These are phyloP conservation scores for Acrobasis consociella DNA, from an alignment of 2,888 invertebrate species.

Conservation along the genomic window DNA sequence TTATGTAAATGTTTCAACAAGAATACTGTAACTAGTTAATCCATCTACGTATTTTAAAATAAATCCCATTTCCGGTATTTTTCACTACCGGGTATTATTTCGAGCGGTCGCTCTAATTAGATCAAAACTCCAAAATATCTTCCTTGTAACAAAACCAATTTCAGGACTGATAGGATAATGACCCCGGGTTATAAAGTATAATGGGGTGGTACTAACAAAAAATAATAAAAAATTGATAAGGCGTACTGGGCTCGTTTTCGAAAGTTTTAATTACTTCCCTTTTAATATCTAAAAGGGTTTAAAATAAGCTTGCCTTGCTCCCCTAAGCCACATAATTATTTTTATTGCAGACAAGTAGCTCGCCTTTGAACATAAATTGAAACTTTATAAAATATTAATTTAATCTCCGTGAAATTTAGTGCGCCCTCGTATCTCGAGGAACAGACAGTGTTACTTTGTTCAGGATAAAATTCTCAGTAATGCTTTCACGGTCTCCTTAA, in stretches of 20 bases:
- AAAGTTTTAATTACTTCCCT: slow-evolving; percentile 65
- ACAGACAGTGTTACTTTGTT: background rate
- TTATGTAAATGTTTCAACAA: no score
- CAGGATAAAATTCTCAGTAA: background rate
- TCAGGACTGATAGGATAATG: slow-evolving; percentile 12
- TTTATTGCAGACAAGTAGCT: slow-evolving; percentile 22
- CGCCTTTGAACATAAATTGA: slow-evolving; percentile 20
- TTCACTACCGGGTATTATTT: background rate
- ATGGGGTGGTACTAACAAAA: slow-evolving; percentile 41
- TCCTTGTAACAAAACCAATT: slow-evolving; percentile 12
- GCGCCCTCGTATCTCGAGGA: background rate
- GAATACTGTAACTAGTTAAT: no score
- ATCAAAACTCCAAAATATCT: background rate
- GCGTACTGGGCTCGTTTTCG: slow-evolving; percentile 34
- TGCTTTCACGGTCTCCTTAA: background rate
- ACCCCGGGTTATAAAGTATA: slow-evolving; percentile 8
- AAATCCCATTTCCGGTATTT: no score
- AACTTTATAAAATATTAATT: slow-evolving; percentile 22
- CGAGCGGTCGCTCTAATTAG: background rate
- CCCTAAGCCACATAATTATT: slow-evolving; percentile 41
- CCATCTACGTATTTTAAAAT: no score
- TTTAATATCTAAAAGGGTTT: slow-evolving; percentile 55
- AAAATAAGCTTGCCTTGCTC: slow-evolving; percentile 47
- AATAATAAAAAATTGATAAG: slow-evolving; percentile 47
- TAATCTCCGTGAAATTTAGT: slow-evolving; percentile 16